Evolutionary conservation across 35 echinoderm and acorn worm genomes (phyloP), one percentile per base, ranked within the genome.

Genomic region (Hemicentrotus pulcherrimus): DNA sequence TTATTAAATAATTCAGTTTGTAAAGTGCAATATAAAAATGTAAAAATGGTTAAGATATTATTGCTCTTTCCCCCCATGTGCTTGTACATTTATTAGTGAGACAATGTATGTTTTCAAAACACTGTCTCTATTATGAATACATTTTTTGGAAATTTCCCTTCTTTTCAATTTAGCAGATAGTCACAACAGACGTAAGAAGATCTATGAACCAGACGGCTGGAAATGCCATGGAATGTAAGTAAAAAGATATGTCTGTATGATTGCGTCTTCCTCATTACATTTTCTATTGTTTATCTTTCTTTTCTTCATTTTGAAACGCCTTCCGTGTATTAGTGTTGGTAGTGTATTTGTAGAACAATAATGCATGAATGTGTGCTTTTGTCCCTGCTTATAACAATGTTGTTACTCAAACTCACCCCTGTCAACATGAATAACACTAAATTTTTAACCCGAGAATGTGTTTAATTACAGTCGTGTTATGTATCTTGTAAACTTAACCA

Each of bases 211-310:
- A 97, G 60, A 96, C 97, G 95, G 95, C 96, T 85, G 97, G 97
- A 28, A 98, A 96, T 97, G 97, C 97, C 32, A 94, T 98, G 41
- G 97, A 98, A 97, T 94, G 97, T 98, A 95, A 97, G 97, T 35
- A 32, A 90, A 31, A 89, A 45, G 7, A 85, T 16, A 90, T 78
- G 4, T 78, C 7, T 4, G n/a, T 5, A 78, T 78, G 50, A 55
- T n/a, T 78, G 24, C 7, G 0, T 78, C 28, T 28, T n/a, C 5
- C 28, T 71, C 24, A 71, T 22, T 65, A 22, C 22, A 65, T 19
- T 22, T 22, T 65, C 18, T 12, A 22, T 71, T 6, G 18, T 0
- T 55, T 55, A 16, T 59, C 52, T 59, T 59, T n/a, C 65, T 5
- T 78, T 4, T 28, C 3, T 78, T 28, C 65, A 22, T 78, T 78